Conservation (phyloP, 2,888 invertebrate species). For the Monopis laevigella region DNA sequence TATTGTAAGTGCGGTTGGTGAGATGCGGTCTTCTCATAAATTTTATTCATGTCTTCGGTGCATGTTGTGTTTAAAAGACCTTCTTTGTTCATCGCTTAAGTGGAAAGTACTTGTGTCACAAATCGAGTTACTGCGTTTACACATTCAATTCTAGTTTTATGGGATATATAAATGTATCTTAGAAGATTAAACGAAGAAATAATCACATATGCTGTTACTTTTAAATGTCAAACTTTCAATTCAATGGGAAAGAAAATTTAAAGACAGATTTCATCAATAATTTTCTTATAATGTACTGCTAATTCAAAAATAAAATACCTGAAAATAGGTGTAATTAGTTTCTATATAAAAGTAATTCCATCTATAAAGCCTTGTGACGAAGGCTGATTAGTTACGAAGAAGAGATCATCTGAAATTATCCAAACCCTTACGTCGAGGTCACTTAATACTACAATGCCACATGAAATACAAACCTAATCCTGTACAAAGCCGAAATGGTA, state of each 20-base stretch:
- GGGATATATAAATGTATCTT: conserved; percentile 1
- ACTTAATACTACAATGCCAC: conserved; percentile 5
- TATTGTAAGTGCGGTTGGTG: conserved; percentile 12
- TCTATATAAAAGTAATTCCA: too few species aligned
- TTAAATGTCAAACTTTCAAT: too few species aligned
- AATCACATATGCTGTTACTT: too few species aligned
- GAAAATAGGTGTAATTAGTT: too few species aligned
- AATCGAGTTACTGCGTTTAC: not conserved
- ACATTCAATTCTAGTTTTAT: conserved; percentile 1
- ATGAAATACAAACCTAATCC: too few species aligned
- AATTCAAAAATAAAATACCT: too few species aligned
- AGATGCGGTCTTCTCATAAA: conserved; percentile 12
- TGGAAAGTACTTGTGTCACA: conserved; percentile 1
- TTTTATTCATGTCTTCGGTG: conserved; percentile 10
- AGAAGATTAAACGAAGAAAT: not conserved
- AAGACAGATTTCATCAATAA: too few species aligned
- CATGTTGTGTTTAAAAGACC: conserved; percentile 9
- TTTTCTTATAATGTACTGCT: too few species aligned
- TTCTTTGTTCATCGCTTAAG: conserved; percentile 5
- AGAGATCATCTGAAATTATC: conserved; percentile 1
- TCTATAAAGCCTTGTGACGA: not conserved
- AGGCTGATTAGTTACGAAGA: not conserved
- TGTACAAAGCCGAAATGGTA: too few species aligned
- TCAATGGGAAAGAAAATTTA: too few species aligned
- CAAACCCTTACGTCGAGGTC: conserved; percentile 6